These are phyloP conservation scores for Callyntrura sp. DNA, from an alignment of 2,888 invertebrate species.

Conservation along the genomic window DNA sequence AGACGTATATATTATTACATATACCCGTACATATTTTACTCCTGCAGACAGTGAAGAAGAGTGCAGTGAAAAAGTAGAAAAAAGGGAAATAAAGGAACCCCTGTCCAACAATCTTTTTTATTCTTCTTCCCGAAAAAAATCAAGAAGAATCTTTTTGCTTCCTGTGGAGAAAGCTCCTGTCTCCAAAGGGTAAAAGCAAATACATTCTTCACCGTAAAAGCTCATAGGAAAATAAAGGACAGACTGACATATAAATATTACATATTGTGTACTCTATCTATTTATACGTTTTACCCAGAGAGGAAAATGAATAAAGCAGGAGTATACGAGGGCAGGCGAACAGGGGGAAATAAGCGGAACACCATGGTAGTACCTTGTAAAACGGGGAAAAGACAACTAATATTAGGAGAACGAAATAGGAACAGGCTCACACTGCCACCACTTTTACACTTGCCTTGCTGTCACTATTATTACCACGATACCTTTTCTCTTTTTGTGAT, in stretches of 20 bases:
- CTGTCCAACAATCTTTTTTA: slow-evolving; percentile 63
- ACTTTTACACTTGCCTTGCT: not conserved
- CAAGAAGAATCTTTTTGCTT: slow-evolving; percentile 68
- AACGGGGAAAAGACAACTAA: too few relatives aligned
- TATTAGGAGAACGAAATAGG: too few relatives aligned
- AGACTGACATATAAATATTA: slow-evolving; percentile 72
- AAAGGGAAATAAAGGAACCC: slow-evolving; percentile 16
- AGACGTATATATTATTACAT: not conserved
- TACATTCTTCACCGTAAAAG: slow-evolving; percentile 55
- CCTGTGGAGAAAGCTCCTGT: slow-evolving; percentile 72
- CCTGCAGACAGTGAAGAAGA: not conserved
- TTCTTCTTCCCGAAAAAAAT: slow-evolving; percentile 37
- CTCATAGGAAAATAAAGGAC: slow-evolving; percentile 66
- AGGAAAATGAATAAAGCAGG: slow-evolving; percentile 20
- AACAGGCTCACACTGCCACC: not conserved
- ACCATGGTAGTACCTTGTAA: not conserved
- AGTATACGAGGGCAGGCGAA: not conserved
- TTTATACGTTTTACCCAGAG: slow-evolving; percentile 48
- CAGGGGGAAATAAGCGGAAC: too few relatives aligned
- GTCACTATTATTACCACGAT: slow-evolving; percentile 2
- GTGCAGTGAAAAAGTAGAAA: not conserved
- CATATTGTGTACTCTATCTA: slow-evolving; percentile 64
- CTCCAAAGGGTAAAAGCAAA: slow-evolving; percentile 74
- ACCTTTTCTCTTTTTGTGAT: not conserved
- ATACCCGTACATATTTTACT: not conserved